phyloP scores from a whole-genome alignment of 2,113 vertebrate genomes.

The Cynopterus brachyotis region DNA sequence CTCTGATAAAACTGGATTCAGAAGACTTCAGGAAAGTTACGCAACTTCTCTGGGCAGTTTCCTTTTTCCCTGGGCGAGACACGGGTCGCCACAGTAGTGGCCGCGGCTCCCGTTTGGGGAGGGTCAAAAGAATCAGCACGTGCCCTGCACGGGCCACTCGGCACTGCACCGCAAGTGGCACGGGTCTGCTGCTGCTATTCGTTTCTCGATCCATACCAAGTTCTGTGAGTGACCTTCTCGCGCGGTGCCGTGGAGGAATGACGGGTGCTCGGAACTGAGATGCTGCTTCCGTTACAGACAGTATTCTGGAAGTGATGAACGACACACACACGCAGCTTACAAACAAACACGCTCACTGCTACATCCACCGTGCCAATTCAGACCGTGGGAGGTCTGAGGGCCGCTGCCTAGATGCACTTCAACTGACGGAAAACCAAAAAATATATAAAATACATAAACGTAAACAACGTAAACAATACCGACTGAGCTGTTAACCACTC shows the following conservation, averaged over 20 bases:
- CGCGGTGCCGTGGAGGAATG: neutral
- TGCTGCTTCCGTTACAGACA: neutral
- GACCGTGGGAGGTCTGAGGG: neutral
- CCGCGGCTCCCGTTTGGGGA: neutral
- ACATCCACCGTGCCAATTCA: neutral
- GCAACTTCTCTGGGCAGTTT: neutral
- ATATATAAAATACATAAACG: neutral
- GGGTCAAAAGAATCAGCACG: neutral
- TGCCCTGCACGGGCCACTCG: rapidly evolving
- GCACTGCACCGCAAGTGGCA: rapidly evolving
- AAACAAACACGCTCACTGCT: neutral
- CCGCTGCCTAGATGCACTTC: neutral
- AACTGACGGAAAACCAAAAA: neutral
- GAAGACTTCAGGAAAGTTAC: neutral
- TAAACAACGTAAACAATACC: neutral
- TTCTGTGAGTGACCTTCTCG: neutral
- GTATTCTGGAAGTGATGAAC: neutral
- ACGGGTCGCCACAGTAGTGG: neutral
- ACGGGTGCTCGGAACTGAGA: neutral
- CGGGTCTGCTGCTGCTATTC: neutral
- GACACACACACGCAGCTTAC: neutral
- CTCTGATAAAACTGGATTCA: neutral
- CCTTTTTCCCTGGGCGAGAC: neutral
- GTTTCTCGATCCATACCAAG: neutral
- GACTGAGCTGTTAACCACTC: neutral